Base-by-base conservation (phyloP, 2,888 invertebrate species). In the Macrosoma leucophasiata region DNA sequence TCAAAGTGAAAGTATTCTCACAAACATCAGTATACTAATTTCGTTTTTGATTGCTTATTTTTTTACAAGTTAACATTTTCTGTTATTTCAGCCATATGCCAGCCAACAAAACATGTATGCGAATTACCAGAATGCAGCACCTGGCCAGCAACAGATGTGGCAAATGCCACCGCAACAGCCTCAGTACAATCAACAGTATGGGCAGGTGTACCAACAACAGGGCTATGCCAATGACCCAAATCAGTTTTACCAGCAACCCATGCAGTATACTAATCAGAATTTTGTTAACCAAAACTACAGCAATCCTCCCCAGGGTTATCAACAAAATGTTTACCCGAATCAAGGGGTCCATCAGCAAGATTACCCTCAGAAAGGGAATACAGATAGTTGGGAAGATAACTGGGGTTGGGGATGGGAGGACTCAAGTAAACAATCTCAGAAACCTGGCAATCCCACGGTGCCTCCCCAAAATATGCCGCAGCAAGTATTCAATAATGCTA, bases 371-470 rank as follows among this genome's bases (percentile, higher is more conserved):
- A 58, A 69, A 41, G 49, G 57, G 11, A 66, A 66, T 35, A 52
- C 59, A 31, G 81, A 74, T 52, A 66, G 52, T 33, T 84, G 75
- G 81, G 79, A 77, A 41, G 81, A 77, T 24, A 77, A 77, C 28
- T 88, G 87, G 87, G 85, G 86, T 52, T 88, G 88, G 88, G 86
- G 86, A 1, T 88, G 88, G 88, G 88, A 87, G 8, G 88, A 89
- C 39, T 61, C 74, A 8, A 61, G 73, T 5, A 81, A 81, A 42
- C 75, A 77, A 51, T 63, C 58, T 13, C 72, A 72, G 42, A 72
- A 70, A 14, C 50, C 58, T 22, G 33, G 35, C 1, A 36, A 36
- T 21, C 62, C 61, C 24, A 47, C 41, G 29, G 46, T 46, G 24
- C 25, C 45, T 2, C 50, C 50, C 23, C 58, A 42, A 41, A 27